Base-by-base conservation (phyloP, 2,888 invertebrate genomes). In the Conistra vaccinii region DNA sequence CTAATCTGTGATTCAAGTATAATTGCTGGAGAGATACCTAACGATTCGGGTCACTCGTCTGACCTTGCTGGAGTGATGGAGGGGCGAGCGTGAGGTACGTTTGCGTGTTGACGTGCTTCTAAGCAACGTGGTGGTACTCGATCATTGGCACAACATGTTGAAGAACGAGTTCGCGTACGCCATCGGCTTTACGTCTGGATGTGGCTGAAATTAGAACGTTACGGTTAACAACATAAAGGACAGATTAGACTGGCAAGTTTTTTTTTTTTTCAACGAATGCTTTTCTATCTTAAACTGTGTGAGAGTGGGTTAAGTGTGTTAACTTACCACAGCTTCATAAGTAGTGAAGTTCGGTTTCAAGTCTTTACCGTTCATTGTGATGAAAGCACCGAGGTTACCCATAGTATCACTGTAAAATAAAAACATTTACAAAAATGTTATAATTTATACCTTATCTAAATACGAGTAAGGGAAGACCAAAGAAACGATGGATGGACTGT, bases 301-400 rank as follows among this genome's bases (percentile, higher is more conserved):
- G 35, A 35, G 6, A 6, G 0, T 45, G 45, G 45, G 45, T 5
- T 45, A 48, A 48, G 23, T 23, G 48, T 45, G 5, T 48, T 48
- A 48, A 53, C 55, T 97, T 97, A 99, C 99, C 97, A 99, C 99
- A 92, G 99, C 99, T 93, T 98, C 98, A 94, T 99, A 99, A 9
- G 98, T 98, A 74, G 98, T 98, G 96, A 98, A 99, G 88, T 98
- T 97, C 63, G 99, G 99, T 92, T 97, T 97, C 97, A 99, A 98
- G 93, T 99, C 98, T 93, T 98, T 98, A 79, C 99, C 99, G 83
- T 97, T 98, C 93, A 99, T 97, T 87, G 98, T 99, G 92, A 99
- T 99, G 96, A 99, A 99, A 90, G 99, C 99, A 92, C 99, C 99
- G 95, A 98, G 98, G 97, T 99, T 99, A 90, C 99, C 99, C 99